Conservation (phyloP, 2,113 vertebrate genomes). For the Crotophaga sulcirostris region DNA sequence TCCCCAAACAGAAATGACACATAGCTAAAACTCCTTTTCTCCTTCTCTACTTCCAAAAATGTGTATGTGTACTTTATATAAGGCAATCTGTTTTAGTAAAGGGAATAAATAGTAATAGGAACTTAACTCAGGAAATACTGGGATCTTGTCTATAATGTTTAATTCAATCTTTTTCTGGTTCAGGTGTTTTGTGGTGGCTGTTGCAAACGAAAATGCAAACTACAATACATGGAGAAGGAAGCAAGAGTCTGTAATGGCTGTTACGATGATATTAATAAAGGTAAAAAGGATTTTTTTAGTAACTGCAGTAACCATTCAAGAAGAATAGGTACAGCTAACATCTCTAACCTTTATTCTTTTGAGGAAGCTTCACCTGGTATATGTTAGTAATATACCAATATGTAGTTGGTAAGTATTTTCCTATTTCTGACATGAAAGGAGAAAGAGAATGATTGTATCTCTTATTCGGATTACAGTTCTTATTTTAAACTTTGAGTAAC, state of each 20-base stretch:
- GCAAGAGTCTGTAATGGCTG: slow-evolving; percentile 92
- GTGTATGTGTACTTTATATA: not conserved
- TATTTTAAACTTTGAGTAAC: not conserved
- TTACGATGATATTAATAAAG: slow-evolving; percentile 87
- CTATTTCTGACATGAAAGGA: not conserved
- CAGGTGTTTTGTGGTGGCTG: slow-evolving; percentile 93
- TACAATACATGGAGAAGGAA: slow-evolving; percentile 94
- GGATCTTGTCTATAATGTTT: not conserved
- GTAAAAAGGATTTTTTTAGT: slow-evolving; percentile 71
- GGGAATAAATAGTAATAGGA: not conserved
- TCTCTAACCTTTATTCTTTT: not conserved
- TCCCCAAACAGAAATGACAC: not conserved
- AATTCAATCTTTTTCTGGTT: slow-evolving; percentile 13
- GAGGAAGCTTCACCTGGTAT: not conserved
- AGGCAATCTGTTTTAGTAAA: not conserved
- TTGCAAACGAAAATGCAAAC: slow-evolving; percentile 91
- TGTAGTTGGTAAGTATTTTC: not conserved
- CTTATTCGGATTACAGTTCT: not conserved
- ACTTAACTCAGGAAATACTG: not conserved
- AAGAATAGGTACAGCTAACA: not conserved
- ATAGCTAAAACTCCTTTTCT: not conserved
- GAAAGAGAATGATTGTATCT: not conserved
- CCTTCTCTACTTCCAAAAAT: not conserved
- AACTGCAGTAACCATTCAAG: not conserved
- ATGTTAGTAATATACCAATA: not conserved